Conservation (phyloP, 2,797 vertebrate genomes). For the Neosalanx taihuensis region DNA sequence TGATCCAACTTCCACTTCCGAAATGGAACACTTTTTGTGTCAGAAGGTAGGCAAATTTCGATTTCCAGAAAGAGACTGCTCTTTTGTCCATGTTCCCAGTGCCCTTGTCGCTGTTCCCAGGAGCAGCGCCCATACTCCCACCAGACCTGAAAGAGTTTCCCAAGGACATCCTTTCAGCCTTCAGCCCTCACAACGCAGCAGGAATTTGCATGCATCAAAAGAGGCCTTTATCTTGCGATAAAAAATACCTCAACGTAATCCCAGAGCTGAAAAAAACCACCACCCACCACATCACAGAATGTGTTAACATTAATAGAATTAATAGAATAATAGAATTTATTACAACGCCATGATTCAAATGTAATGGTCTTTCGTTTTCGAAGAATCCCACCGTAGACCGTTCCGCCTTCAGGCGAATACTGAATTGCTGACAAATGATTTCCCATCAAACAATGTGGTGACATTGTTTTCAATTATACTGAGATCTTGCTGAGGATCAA, state of each 20-base stretch:
- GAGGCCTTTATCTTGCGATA: constrained; percentile 36
- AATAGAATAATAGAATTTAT: not conserved
- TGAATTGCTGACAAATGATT: constrained; percentile 20
- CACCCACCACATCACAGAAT: not conserved
- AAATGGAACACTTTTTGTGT: constrained; percentile 51
- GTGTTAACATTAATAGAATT: not conserved
- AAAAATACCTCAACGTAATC: constrained; percentile 49
- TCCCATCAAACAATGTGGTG: constrained; percentile 12
- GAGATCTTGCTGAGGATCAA: constrained; percentile 14
- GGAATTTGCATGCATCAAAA: constrained; percentile 60
- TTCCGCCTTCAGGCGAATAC: constrained; percentile 6
- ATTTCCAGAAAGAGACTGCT: constrained; percentile 43
- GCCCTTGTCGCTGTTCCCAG: constrained; percentile 49
- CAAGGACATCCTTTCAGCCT: constrained; percentile 57
- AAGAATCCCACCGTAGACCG: not conserved
- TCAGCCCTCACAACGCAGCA: constrained; percentile 50
- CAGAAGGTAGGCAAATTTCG: constrained; percentile 52
- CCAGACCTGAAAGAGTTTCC: constrained; percentile 43
- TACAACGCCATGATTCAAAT: not conserved
- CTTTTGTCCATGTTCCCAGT: constrained; percentile 42
- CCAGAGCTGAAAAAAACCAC: constrained; percentile 9
- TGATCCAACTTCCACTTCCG: constrained; percentile 52
- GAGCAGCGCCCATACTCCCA: constrained; percentile 37
- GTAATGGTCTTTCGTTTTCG: not conserved
- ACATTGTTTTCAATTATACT: constrained; percentile 24